phyloP scores from a whole-genome alignment of 2,797 vertebrate species.

The Antennarius maculatus region DNA sequence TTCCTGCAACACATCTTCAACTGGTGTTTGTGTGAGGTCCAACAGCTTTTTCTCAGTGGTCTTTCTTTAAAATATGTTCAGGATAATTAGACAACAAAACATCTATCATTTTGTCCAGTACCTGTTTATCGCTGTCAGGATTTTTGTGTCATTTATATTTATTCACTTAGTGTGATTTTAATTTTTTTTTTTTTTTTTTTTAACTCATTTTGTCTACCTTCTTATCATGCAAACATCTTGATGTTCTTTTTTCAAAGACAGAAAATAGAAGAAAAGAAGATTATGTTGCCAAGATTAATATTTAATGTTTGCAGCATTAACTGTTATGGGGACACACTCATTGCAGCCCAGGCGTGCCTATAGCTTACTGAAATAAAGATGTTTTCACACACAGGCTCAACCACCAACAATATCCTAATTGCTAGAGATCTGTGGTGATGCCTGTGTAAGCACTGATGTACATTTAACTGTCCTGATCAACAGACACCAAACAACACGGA shows the following conservation, averaged over 20 bases:
- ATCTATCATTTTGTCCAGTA: conserved; percentile 22
- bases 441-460: no score
- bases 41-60: conserved; percentile 75
- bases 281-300: background rate
- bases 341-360: background rate
- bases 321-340: background rate
- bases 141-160: background rate
- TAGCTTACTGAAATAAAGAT: conserved; percentile 6
- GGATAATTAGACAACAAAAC: conserved; percentile 55
- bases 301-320: background rate
- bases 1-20: conserved; percentile 84
- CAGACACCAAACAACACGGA: no score
- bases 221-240: background rate
- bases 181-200: background rate
- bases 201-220: no score
- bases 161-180: conserved; percentile 1
- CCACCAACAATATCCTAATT: conserved; percentile 10
- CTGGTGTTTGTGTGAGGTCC: conserved; percentile 78
- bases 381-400: background rate
- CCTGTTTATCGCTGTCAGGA: conserved; percentile 7
- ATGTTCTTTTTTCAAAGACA: background rate
- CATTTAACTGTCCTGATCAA: no score
- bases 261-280: background rate
- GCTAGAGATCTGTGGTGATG: background rate
- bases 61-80: conserved; percentile 71